A percentile compares a stretch with the other conserved stretches of the same genome.
Evolutionary conservation across 2,797 vertebrate species (phyloP).

Genomic region (Sebastes steindachneri): DNA sequence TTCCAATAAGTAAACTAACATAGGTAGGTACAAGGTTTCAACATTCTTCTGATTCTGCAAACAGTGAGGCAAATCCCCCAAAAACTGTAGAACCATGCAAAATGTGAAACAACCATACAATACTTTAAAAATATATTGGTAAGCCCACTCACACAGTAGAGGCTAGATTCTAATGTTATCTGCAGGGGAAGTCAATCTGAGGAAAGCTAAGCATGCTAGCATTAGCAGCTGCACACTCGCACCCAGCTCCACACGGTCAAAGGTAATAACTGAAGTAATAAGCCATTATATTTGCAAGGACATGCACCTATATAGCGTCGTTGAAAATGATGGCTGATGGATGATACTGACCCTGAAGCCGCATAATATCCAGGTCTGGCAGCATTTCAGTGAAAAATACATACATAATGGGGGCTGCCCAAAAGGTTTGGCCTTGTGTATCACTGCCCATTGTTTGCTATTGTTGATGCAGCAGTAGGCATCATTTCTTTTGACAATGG

Average conservation of each 20-base stretch:
- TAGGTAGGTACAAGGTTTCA: not conserved
- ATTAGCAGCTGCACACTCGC: not conserved
- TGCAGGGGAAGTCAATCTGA: not conserved
- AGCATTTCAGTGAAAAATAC: not conserved
- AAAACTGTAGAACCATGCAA: too few species aligned
- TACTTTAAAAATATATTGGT: not conserved
- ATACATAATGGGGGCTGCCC: not conserved
- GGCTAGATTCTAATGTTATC: not conserved
- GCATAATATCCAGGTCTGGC: not conserved
- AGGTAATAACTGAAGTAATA: not conserved
- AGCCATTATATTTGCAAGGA: conserved; percentile 10
- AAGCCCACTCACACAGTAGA: not conserved
- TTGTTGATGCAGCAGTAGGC: not conserved
- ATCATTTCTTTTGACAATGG: not conserved
- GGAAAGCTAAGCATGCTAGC: not conserved
- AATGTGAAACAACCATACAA: not conserved
- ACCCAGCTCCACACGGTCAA: not conserved
- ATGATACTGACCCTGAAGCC: conserved; percentile 9
- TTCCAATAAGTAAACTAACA: conserved; percentile 6
- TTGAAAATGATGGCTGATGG: conserved; percentile 10
- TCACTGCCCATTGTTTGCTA: not conserved
- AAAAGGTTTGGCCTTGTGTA: not conserved
- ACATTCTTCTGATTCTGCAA: not conserved
- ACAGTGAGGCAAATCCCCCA: too few species aligned
- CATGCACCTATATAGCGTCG: not conserved